Evolutionary conservation across 2,797 vertebrate species (phyloP).

Genomic region (Galagoides demidoff): DNA sequence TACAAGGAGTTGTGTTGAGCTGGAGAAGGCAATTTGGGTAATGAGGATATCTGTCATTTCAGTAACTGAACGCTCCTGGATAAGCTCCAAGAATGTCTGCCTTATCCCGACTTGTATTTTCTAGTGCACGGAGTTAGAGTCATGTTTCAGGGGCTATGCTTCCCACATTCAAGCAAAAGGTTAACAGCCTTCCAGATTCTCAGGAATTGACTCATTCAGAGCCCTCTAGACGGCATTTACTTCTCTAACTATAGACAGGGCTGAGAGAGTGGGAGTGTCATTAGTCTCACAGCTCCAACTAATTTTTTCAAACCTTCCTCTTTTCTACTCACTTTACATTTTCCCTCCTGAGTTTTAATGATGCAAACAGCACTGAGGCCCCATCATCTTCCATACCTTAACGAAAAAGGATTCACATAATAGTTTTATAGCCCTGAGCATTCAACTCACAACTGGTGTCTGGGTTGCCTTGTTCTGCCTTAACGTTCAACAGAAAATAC

Average conservation of each 20-base stretch:
- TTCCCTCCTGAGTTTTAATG: slow-evolving; percentile 53
- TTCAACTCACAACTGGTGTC: slow-evolving; percentile 74
- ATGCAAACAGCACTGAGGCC: slow-evolving; percentile 53
- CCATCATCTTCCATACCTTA: slow-evolving; percentile 70
- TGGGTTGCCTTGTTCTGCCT: slow-evolving; percentile 73
- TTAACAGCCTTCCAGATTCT: slow-evolving; percentile 52
- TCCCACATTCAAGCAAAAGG: not conserved
- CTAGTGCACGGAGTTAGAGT: not conserved
- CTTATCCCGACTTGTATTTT: slow-evolving; percentile 33
- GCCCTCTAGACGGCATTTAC: slow-evolving; percentile 24
- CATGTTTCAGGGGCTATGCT: not conserved
- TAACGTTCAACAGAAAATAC: slow-evolving; percentile 76
- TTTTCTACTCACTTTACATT: slow-evolving; percentile 1
- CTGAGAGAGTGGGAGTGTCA: not conserved
- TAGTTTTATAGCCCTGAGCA: slow-evolving; percentile 73
- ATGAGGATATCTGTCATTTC: slow-evolving; percentile 49
- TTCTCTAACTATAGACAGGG: slow-evolving; percentile 48
- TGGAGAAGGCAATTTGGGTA: not conserved
- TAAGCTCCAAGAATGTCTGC: slow-evolving; percentile 46
- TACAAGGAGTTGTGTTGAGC: not conserved
- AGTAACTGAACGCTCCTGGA: slow-evolving; percentile 49
- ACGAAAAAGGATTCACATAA: slow-evolving; percentile 76
- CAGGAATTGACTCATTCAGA: slow-evolving; percentile 32
- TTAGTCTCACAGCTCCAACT: not conserved
- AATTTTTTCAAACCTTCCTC: not conserved